Evolutionary conservation across 2,797 vertebrate genomes (phyloP).

Genomic region (Dermochelys coriacea): DNA sequence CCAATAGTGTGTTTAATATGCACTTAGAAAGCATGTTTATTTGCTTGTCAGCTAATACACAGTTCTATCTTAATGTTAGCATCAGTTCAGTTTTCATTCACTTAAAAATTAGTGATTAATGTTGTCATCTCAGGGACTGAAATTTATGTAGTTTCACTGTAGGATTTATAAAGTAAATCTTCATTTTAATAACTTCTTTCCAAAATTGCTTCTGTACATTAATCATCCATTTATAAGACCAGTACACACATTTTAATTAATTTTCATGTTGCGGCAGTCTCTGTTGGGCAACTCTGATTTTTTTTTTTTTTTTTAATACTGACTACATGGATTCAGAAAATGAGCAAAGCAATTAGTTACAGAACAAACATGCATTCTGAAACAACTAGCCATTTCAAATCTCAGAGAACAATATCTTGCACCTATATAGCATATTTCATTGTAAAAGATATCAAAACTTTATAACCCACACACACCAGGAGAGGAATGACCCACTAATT

Average conservation of each 20-base stretch:
- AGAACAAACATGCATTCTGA: neutral
- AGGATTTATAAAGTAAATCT: constrained; percentile 65
- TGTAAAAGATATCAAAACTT: neutral
- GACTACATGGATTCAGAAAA: neutral
- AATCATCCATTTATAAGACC: constrained; percentile 81
- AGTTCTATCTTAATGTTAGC: constrained; percentile 54
- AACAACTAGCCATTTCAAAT: neutral
- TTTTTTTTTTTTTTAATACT: neutral
- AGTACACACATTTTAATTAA: neutral
- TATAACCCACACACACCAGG: neutral
- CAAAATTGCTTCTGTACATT: constrained; percentile 83
- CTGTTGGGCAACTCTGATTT: no score
- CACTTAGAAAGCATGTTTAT: constrained; percentile 36
- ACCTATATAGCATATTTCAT: neutral
- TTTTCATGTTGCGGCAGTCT: neutral
- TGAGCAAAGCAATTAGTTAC: neutral
- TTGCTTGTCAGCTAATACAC: constrained; percentile 10
- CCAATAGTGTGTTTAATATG: constrained; percentile 19
- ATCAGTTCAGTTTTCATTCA: constrained; percentile 32
- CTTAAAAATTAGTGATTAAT: constrained; percentile 82
- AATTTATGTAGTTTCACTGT: constrained; percentile 80
- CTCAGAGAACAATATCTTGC: neutral
- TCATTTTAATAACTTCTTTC: constrained; percentile 74
- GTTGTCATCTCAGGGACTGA: constrained; percentile 81
- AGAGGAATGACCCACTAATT: neutral